Conservation (phyloP, 2,888 invertebrate species). For the Metallyticus violacea region DNA sequence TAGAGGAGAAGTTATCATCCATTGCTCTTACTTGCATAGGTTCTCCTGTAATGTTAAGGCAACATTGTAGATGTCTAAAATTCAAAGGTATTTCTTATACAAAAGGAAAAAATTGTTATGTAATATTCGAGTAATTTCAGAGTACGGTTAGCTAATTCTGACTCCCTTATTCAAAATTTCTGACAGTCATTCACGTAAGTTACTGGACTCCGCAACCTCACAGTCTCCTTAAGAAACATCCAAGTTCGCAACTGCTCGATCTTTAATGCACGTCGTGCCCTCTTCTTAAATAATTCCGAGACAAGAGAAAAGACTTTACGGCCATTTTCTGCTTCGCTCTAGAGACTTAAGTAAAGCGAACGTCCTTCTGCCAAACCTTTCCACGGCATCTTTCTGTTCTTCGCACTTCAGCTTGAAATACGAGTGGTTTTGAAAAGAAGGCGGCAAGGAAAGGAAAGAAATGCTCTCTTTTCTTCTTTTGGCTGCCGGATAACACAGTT, state of each 20-base stretch:
- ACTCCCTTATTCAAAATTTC: too few species aligned
- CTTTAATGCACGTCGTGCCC: not conserved
- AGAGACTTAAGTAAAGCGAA: not conserved
- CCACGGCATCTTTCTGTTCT: not conserved
- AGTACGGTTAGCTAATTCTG: too few species aligned
- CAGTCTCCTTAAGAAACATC: not conserved
- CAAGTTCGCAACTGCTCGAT: not conserved
- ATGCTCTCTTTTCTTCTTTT: not conserved
- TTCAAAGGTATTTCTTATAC: too few species aligned
- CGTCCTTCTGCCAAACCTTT: not conserved
- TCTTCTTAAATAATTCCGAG: not conserved
- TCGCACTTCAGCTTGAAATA: not conserved
- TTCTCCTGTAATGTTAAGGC: too few species aligned
- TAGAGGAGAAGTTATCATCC: too few species aligned
- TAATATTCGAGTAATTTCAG: too few species aligned
- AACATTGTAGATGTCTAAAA: too few species aligned
- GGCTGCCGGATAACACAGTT: too few species aligned
- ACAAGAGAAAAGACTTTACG: not conserved
- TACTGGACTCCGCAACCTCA: too few species aligned
- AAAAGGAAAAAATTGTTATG: too few species aligned
- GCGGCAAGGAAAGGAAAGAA: not conserved
- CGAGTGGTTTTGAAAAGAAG: not conserved
- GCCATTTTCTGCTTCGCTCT: not conserved
- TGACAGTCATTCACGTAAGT: too few species aligned
- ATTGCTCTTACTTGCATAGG: too few species aligned